Conservation (phyloP, 1,140 invertebrate genomes). For the Papilio helenus region DNA sequence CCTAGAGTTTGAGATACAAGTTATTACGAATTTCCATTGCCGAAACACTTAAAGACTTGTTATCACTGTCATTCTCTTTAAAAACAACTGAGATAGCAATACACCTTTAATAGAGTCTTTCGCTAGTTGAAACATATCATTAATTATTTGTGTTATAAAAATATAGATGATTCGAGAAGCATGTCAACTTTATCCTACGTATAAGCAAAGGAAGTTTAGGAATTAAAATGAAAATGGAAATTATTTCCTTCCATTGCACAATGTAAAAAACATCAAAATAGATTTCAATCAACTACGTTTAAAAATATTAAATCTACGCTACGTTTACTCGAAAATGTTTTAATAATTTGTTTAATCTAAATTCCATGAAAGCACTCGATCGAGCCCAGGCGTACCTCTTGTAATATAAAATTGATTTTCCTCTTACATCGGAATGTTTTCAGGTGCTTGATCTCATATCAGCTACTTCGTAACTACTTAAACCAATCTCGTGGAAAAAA, state of each 20-base stretch:
- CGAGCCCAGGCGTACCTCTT: neutral
- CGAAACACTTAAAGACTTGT: neutral
- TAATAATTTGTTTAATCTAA: conserved; percentile 20
- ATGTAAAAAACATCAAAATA: neutral
- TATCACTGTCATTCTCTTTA: neutral
- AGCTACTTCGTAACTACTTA: neutral
- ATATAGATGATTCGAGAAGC: neutral
- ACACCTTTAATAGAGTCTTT: no score
- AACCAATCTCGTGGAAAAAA: neutral
- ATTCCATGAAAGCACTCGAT: neutral
- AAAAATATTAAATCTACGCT: neutral
- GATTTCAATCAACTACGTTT: neutral
- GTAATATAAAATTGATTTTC: conserved; percentile 20
- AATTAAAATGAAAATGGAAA: neutral
- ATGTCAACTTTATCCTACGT: neutral
- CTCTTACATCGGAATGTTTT: conserved; percentile 14
- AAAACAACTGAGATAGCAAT: neutral
- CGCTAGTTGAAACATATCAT: neutral
- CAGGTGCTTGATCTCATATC: conserved; percentile 3
- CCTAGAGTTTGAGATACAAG: neutral
- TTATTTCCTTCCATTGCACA: neutral
- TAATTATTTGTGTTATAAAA: neutral
- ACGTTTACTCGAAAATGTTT: conserved; percentile 2
- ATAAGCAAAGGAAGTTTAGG: neutral
- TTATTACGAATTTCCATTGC: neutral